Percentiles rank a stretch among this genome's conserved stretches.
These are phyloP conservation scores for Eustalomyia histrio DNA, from an alignment of 2,888 invertebrate genomes.

Conservation along the genomic window DNA sequence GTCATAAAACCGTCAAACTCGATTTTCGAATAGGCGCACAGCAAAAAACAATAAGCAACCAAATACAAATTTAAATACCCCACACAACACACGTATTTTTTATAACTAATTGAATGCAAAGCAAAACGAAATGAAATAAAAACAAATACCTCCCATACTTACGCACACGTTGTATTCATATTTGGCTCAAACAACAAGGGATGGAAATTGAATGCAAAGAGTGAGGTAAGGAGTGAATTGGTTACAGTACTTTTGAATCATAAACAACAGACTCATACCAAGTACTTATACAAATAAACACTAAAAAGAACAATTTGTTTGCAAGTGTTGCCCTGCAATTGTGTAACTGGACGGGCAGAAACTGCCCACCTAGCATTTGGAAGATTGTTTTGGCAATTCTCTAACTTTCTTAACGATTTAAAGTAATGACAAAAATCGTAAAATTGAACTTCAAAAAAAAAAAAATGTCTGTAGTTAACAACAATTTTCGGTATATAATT, in stretches of 20 bases:
- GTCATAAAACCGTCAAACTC: constrained; percentile 79
- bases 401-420: no score
- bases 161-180: background rate
- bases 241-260: background rate
- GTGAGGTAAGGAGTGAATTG: background rate
- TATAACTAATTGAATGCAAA: constrained; percentile 16
- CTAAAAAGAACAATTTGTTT: no score
- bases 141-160: background rate
- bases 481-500: no score
- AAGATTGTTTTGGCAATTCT: no score
- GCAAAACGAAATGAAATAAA: background rate
- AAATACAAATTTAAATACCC: background rate
- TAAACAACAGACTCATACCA: no score
- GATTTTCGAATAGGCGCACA: constrained; percentile 77
- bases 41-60: constrained; percentile 60
- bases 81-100: constrained; percentile 11
- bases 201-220: background rate
- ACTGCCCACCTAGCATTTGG: no score
- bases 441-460: no score
- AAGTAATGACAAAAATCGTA: no score
- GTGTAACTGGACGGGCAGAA: no score
- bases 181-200: background rate
- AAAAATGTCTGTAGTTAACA: no score
- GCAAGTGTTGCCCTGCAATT: no score
- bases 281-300: no score